A percentile compares a stretch with the other conserved stretches of the same genome.
Evolutionary conservation across 2,113 vertebrate genomes (phyloP).

Genomic region (Sinocyclocheilus maitianheensis): DNA sequence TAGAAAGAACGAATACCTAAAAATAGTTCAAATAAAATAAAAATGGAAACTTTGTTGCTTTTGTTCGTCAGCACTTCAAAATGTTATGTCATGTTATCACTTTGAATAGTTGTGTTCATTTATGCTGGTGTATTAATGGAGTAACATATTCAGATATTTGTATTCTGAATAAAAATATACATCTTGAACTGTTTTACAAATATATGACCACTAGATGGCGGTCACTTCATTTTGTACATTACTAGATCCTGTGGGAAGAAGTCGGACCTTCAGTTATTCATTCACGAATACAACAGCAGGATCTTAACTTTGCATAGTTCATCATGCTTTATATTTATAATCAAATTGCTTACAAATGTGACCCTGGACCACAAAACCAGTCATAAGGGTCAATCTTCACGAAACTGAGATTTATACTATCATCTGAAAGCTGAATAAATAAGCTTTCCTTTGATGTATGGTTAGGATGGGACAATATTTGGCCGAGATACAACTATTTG

Average conservation of each 20-base stretch:
- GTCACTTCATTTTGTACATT: not conserved
- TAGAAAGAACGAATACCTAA: not conserved
- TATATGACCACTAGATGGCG: slow-evolving; percentile 33
- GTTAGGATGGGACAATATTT: too few relatives aligned
- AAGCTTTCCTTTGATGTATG: too few relatives aligned
- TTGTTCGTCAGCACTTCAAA: not conserved
- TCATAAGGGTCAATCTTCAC: too few relatives aligned
- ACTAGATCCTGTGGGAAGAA: not conserved
- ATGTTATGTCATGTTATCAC: not conserved
- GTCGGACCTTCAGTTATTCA: not conserved
- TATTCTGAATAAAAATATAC: not conserved
- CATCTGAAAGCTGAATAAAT: too few relatives aligned
- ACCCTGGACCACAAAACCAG: too few relatives aligned
- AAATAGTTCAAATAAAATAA: not conserved
- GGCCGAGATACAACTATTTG: too few relatives aligned
- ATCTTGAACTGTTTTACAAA: not conserved
- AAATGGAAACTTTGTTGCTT: not conserved
- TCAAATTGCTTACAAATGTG: not conserved
- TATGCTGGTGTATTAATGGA: not conserved
- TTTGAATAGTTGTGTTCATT: not conserved
- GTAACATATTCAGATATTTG: not conserved
- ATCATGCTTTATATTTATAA: not conserved
- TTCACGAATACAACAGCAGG: not conserved
- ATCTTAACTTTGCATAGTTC: not conserved
- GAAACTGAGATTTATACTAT: too few relatives aligned